Percentiles rank a stretch among this genome's conserved stretches.
These are phyloP conservation scores for Arenaria interpres DNA, from an alignment of 2,113 vertebrate genomes.

Conservation along the genomic window DNA sequence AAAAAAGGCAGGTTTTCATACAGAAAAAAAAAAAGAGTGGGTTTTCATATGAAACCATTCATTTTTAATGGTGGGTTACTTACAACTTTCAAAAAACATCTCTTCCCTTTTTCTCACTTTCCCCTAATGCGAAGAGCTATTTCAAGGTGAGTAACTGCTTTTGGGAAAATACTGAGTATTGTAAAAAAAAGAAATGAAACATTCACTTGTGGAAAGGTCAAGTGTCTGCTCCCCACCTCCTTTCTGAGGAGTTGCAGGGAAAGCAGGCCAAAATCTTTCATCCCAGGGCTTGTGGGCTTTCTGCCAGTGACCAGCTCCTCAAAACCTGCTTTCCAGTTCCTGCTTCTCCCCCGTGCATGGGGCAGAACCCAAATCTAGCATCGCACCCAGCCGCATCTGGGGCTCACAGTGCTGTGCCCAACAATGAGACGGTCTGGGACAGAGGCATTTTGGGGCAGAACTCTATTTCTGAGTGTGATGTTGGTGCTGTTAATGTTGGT, in stretches of 20 bases:
- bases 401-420: neutral
- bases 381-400: fast-evolving
- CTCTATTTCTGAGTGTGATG: neutral
- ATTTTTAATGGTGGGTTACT: neutral
- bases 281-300: neutral
- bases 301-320: neutral
- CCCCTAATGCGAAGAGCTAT: neutral
- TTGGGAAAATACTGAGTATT: neutral
- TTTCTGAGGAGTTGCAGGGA: neutral
- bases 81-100: neutral
- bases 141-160: neutral
- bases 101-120: neutral
- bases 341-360: neutral
- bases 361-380: neutral
- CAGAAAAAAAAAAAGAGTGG: neutral
- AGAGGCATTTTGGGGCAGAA: neutral
- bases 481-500: neutral
- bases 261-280: neutral
- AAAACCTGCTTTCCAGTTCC: neutral
- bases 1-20: neutral
- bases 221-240: neutral
- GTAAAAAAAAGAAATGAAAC: neutral
- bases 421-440: neutral
- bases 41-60: neutral
- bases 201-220: neutral